Evolutionary conservation across 2,797 vertebrate genomes (phyloP).

Genomic region (Cheirogaleus major): DNA sequence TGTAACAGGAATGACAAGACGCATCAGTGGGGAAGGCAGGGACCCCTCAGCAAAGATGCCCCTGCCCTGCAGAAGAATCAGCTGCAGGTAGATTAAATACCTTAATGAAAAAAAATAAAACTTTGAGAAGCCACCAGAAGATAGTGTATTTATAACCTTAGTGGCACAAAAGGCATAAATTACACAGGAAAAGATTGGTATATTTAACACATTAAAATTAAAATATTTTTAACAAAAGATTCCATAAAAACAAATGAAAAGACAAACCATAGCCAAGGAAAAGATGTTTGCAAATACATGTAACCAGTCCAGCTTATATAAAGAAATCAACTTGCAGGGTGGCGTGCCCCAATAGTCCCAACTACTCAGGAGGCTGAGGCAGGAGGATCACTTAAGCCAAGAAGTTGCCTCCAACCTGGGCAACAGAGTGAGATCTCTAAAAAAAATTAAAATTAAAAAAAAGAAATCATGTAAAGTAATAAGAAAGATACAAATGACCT

Average conservation of each 20-base stretch:
- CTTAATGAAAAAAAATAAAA: not conserved
- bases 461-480: not conserved
- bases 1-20: too few relatives aligned
- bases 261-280: not conserved
- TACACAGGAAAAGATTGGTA: not conserved
- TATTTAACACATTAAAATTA: not conserved
- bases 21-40: not conserved
- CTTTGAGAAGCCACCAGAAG: not conserved
- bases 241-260: conserved; percentile 24
- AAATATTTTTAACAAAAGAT: not conserved
- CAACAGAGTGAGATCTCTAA: not conserved
- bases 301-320: not conserved
- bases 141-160: not conserved
- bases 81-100: not conserved
- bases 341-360: not conserved
- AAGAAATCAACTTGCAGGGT: not conserved
- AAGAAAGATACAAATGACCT: not conserved
- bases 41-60: not conserved
- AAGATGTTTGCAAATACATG: not conserved
- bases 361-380: not conserved
- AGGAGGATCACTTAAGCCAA: not conserved
- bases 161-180: not conserved
- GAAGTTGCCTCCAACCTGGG: not conserved
- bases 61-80: not conserved
- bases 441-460: not conserved